A percentile compares a stretch with the other conserved stretches of the same genome.
Conservation (phyloP, 1,140 invertebrate species). For the Trichonephila inaurata region DNA sequence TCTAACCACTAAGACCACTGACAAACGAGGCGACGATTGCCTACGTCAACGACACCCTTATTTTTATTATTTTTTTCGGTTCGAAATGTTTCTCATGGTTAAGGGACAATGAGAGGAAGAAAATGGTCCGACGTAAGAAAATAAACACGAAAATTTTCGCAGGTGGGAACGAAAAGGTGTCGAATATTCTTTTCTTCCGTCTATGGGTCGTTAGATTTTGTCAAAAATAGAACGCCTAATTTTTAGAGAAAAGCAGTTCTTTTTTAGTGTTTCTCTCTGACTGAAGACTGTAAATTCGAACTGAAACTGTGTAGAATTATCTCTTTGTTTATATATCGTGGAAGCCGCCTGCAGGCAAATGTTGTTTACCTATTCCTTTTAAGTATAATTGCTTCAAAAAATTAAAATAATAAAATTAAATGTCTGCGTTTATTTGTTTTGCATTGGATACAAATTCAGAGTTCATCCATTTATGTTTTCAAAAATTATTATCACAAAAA, state of each 20-base stretch:
- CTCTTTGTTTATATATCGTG: too few species aligned
- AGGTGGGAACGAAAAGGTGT: neutral
- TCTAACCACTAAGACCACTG: neutral
- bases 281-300: too few species aligned
- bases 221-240: neutral
- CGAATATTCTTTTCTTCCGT: neutral
- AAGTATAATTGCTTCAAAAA: too few species aligned
- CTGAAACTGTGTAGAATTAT: too few species aligned
- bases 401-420: too few species aligned
- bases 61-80: neutral
- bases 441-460: too few species aligned
- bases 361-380: too few species aligned
- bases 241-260: neutral
- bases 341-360: too few species aligned
- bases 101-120: neutral
- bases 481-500: too few species aligned
- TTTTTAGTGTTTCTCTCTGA: too few species aligned
- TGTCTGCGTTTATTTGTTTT: too few species aligned
- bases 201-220: neutral
- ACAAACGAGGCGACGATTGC: slow-evolving; percentile 61
- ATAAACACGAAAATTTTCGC: neutral
- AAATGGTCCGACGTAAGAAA: neutral
- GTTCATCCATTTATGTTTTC: too few species aligned
- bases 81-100: neutral
- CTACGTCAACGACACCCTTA: neutral